These are phyloP conservation scores for Lonchura striata DNA, from an alignment of 2,113 vertebrate species.

Conservation along the genomic window DNA sequence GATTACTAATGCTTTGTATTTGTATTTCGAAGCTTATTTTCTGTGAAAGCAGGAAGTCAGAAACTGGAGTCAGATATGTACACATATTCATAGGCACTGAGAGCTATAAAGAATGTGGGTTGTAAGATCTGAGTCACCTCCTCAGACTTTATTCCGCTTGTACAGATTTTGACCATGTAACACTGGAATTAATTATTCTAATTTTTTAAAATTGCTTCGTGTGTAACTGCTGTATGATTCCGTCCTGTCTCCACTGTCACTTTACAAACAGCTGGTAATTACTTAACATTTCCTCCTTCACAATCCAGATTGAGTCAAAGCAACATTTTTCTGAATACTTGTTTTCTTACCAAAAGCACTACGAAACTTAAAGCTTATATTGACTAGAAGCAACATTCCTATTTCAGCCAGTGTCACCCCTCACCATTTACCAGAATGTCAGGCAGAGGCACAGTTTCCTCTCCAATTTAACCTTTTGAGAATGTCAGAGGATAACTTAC, in stretches of 20 bases:
- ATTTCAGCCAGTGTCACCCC: background rate
- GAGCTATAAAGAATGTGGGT: background rate
- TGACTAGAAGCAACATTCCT: background rate
- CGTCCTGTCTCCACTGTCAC: background rate
- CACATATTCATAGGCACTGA: background rate
- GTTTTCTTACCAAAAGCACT: background rate
- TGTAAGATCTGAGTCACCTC: background rate
- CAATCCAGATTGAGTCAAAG: background rate
- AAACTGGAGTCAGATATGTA: background rate
- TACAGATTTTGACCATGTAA: background rate
- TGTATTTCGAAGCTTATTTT: background rate
- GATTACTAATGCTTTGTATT: background rate
- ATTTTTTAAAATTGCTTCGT: background rate
- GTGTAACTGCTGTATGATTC: background rate
- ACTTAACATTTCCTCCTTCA: background rate
- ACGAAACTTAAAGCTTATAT: background rate
- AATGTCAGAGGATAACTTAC: constrained; percentile 24
- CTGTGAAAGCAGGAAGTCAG: background rate
- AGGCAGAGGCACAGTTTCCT: background rate
- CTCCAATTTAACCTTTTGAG: constrained; percentile 15
- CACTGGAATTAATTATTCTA: background rate
- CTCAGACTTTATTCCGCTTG: background rate
- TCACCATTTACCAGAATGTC: background rate
- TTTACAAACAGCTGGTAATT: background rate
- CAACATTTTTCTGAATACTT: background rate